Evolutionary conservation across 2,888 invertebrate genomes (phyloP).

Genomic region (Holacanthella duospinosa): DNA sequence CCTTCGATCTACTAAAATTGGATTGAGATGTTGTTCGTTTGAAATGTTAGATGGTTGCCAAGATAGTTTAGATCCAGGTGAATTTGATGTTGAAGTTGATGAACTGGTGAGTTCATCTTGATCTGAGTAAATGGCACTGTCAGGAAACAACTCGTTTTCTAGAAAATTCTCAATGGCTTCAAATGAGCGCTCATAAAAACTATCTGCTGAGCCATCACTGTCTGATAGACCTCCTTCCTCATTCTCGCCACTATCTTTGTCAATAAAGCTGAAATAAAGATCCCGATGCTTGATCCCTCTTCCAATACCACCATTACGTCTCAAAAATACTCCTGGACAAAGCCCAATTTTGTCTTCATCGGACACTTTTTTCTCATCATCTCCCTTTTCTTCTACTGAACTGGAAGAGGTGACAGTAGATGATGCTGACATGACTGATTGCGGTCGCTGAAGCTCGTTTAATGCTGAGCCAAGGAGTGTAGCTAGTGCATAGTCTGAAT

Average conservation of each 20-base stretch:
- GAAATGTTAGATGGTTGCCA: slow-evolving; percentile 26
- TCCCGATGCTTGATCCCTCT: slow-evolving; percentile 35
- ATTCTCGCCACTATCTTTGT: slow-evolving; percentile 22
- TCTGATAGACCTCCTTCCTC: slow-evolving; percentile 39
- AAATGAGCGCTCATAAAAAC: slow-evolving; percentile 65
- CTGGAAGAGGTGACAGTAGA: slow-evolving; percentile 40
- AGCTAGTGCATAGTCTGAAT: slow-evolving; percentile 72
- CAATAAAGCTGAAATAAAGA: slow-evolving; percentile 36
- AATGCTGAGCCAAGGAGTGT: slow-evolving; percentile 51
- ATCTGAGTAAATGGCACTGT: slow-evolving; percentile 74
- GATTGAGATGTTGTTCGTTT: background rate
- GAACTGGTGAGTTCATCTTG: slow-evolving; percentile 47
- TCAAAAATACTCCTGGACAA: slow-evolving; percentile 4
- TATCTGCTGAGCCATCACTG: slow-evolving; percentile 50
- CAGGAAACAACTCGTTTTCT: slow-evolving; percentile 59
- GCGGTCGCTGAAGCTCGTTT: slow-evolving; percentile 39
- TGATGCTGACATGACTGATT: slow-evolving; percentile 49
- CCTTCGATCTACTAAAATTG: background rate
- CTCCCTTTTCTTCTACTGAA: slow-evolving; percentile 29
- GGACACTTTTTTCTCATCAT: background rate
- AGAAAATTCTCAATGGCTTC: slow-evolving; percentile 61
- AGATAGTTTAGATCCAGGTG: slow-evolving; percentile 20
- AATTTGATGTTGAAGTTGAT: slow-evolving; percentile 26
- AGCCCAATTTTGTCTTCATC: slow-evolving; percentile 7
- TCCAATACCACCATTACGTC: slow-evolving; percentile 17